A percentile compares a stretch with the other conserved stretches of the same genome.
These are phyloP conservation scores for Ctena decussata DNA, from an alignment of 2,888 invertebrate species.

Conservation along the genomic window DNA sequence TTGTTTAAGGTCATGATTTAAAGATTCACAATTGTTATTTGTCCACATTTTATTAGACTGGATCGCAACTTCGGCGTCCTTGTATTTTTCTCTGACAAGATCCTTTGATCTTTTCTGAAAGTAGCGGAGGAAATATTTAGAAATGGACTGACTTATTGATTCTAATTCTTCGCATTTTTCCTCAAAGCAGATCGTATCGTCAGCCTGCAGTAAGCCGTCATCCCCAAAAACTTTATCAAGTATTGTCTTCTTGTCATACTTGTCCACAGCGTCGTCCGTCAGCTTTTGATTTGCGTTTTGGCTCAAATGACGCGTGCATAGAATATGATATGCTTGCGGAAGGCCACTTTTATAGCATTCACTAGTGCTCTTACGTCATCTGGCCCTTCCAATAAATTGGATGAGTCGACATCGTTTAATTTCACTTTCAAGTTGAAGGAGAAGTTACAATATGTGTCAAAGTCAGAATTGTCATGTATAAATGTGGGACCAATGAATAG, in stretches of 20 bases:
- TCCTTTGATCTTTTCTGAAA: constrained; percentile 26
- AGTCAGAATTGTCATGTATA: constrained; percentile 58
- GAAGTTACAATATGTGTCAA: constrained; percentile 45
- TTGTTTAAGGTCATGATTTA: constrained; percentile 55
- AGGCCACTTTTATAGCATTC: constrained; percentile 11
- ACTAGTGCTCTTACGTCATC: constrained; percentile 39
- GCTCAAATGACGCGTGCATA: constrained; percentile 33
- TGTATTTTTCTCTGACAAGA: neutral
- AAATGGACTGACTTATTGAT: neutral
- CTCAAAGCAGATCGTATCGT: constrained; percentile 39
- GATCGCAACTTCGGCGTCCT: neutral
- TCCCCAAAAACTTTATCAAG: constrained; percentile 29
- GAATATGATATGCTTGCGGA: constrained; percentile 23
- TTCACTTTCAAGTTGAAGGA: constrained; percentile 42
- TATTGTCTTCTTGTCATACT: neutral
- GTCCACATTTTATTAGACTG: constrained; percentile 35
- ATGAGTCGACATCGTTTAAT: constrained; percentile 5
- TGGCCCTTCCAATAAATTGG: constrained; percentile 17
- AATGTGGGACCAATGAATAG: constrained; percentile 57
- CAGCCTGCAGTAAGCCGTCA: constrained; percentile 21
- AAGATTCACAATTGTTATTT: constrained; percentile 51
- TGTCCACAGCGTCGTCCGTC: constrained; percentile 31
- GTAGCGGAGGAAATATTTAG: constrained; percentile 17
- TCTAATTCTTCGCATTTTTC: constrained; percentile 40
- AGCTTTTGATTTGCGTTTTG: constrained; percentile 21